Base-by-base conservation (phyloP, 2,113 vertebrate genomes). In the Himantopus leucocephalus region DNA sequence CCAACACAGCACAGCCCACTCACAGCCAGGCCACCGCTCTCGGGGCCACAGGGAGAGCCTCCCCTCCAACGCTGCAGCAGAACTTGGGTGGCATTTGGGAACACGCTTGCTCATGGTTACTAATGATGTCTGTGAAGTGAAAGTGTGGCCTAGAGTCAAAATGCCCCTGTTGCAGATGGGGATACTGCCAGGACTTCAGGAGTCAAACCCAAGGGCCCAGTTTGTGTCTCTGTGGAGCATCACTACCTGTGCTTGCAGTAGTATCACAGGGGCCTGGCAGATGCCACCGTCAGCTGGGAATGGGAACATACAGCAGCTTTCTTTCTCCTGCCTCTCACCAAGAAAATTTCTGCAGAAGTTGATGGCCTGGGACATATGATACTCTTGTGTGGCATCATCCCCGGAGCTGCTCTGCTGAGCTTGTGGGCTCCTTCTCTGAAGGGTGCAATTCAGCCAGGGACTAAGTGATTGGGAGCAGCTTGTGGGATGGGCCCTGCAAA, bases 341-440 rank as follows among this genome's bases (percentile, higher is more conserved):
- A 70, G 37, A 77, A 89, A 94, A 92, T 79, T 12, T 66, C 58
- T 34, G 41, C 39, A 93, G 82, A 84, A 64, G 26, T 14, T 60
- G 56, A 68, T 91, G 83, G 39, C 56, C 72, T 7, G 23, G 66
- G 77, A 84, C 8, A 8, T 43, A n/a, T 9, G n/a, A 62, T 23
- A 24, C 32, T 58, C 56, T 45, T 14, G n/a, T 45, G 71, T 67
- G 62, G 67, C 50, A 76, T 39, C 50, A 82, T n/a, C 50, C 11
- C 63, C 12, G 30, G 58, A 91, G 66, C 53, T 88, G 73, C 76
- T 85, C 80, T 89, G 62, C 55, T 80, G 55, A 92, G 53, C 37
- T 53, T 53, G 48, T 91, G 50, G 55, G 32, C 26, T 91, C 70
- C 74, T 67, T 80, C 74, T 85, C 81, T 63, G 59, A 95, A 90